Conservation (phyloP, 2,888 invertebrate genomes). For the Blastobasis lacticolella region DNA sequence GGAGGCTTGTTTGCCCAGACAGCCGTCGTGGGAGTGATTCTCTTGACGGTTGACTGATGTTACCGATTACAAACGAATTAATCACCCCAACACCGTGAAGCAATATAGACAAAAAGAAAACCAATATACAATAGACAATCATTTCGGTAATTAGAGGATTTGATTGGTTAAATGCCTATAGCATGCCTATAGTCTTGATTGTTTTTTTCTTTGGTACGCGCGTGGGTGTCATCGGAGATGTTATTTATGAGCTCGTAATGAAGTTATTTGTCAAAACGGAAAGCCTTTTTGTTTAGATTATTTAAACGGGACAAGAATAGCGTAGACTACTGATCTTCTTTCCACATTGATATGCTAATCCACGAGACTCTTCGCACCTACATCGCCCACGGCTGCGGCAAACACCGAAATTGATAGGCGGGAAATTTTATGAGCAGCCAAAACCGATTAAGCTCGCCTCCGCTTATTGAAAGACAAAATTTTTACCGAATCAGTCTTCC, state of each 20-base stretch:
- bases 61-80: conserved; percentile 60
- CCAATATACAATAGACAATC: conserved; percentile 28
- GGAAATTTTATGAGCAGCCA: conserved; percentile 39
- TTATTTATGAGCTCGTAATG: too few relatives aligned
- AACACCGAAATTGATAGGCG: conserved; percentile 30
- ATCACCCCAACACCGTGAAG: conserved; percentile 39
- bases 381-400: conserved; percentile 30
- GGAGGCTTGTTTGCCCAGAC: conserved; percentile 32
- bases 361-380: conserved; percentile 35
- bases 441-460: conserved; percentile 41
- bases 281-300: too few relatives aligned
- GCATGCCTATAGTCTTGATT: too few relatives aligned
- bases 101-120: conserved; percentile 25
- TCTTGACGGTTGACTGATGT: conserved; percentile 64
- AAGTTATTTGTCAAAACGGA: too few relatives aligned
- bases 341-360: conserved; percentile 25
- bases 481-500: conserved; percentile 44
- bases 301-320: conserved; percentile 20
- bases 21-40: conserved; percentile 53
- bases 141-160: conserved; percentile 33
- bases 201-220: too few relatives aligned
- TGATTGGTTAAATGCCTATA: conserved; percentile 2
- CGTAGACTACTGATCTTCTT: conserved; percentile 22
- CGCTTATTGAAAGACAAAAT: conserved; percentile 28
- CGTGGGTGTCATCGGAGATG: too few relatives aligned